A percentile compares a stretch with the other conserved stretches of the same genome.
Evolutionary conservation across 2,888 invertebrate species (phyloP).

Genomic region (Octodonta nipae): DNA sequence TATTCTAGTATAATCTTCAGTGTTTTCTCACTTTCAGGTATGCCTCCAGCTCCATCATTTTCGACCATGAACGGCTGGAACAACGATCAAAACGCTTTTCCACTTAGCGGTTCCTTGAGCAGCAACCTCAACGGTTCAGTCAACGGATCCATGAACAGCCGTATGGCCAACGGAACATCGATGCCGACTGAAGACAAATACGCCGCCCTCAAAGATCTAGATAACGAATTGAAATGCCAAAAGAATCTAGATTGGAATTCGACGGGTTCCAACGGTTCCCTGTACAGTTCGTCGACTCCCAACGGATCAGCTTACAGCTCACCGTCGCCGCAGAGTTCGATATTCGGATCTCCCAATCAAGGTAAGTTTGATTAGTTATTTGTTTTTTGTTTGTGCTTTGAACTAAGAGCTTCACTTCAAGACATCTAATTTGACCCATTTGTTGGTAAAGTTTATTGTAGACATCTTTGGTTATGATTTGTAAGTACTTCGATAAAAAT

Average conservation of each 20-base stretch:
- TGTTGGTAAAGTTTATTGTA: too few species aligned
- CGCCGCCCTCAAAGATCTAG: conserved; percentile 88
- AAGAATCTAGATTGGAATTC: conserved; percentile 26
- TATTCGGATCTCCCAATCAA: conserved; percentile 36
- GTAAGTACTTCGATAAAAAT: too few species aligned
- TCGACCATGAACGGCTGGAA: conserved; percentile 16
- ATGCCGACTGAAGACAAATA: conserved; percentile 55
- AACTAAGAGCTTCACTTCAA: too few species aligned
- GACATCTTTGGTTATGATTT: too few species aligned
- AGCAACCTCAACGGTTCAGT: conserved; percentile 9
- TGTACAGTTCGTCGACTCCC: conserved; percentile 32
- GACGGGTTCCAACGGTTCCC: conserved; percentile 30
- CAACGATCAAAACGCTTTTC: conserved; percentile 8
- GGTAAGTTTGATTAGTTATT: too few species aligned
- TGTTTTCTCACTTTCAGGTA: too few species aligned
- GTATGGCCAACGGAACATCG: conserved; percentile 5
- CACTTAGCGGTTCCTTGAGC: conserved; percentile 6
- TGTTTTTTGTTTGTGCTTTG: too few species aligned
- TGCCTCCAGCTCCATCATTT: conserved; percentile 21
- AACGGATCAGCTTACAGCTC: conserved; percentile 33
- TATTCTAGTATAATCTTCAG: too few species aligned
- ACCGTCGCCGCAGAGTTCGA: conserved; percentile 31
- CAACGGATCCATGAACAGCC: conserved; percentile 5
- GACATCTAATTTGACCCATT: too few species aligned
- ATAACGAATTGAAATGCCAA: conserved; percentile 55